A percentile compares a stretch with the other conserved stretches of the same genome.
These are phyloP conservation scores for Orycteropus afer DNA, from an alignment of 2,113 vertebrate genomes.

Conservation along the genomic window DNA sequence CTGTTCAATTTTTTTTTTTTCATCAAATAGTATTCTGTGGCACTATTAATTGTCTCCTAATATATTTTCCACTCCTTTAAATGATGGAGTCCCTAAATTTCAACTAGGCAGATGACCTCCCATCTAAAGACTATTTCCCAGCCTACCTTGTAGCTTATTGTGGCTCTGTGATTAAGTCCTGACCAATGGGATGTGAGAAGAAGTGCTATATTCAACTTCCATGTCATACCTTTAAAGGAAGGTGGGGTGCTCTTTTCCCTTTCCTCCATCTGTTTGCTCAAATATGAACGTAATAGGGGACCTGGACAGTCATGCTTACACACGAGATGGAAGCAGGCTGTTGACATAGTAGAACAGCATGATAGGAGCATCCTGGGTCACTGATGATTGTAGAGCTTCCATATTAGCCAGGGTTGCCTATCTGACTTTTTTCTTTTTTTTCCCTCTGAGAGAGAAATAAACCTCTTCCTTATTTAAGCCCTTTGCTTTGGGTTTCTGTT, in stretches of 20 bases:
- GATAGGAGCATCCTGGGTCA: background rate
- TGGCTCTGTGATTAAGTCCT: background rate
- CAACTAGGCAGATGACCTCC: background rate
- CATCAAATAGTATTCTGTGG: background rate
- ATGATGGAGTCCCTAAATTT: background rate
- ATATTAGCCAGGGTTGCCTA: background rate
- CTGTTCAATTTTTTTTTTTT: constrained; percentile 19
- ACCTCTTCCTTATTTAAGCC: background rate
- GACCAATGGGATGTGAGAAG: too few relatives aligned
- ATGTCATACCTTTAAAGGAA: background rate
- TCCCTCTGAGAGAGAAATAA: background rate
- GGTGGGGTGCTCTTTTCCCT: background rate
- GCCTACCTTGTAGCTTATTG: background rate
- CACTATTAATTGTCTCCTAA: background rate
- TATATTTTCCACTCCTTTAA: background rate
- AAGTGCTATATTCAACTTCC: background rate
- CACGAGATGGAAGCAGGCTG: background rate
- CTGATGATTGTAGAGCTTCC: background rate
- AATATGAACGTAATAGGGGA: background rate
- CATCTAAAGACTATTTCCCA: background rate
- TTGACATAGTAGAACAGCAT: background rate
- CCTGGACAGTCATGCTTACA: background rate
- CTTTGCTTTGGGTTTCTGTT: background rate
- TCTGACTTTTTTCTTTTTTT: background rate
- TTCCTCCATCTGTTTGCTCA: background rate